These are phyloP conservation scores for Phytoseiulus persimilis DNA, from an alignment of 2,888 invertebrate species.

Conservation along the genomic window DNA sequence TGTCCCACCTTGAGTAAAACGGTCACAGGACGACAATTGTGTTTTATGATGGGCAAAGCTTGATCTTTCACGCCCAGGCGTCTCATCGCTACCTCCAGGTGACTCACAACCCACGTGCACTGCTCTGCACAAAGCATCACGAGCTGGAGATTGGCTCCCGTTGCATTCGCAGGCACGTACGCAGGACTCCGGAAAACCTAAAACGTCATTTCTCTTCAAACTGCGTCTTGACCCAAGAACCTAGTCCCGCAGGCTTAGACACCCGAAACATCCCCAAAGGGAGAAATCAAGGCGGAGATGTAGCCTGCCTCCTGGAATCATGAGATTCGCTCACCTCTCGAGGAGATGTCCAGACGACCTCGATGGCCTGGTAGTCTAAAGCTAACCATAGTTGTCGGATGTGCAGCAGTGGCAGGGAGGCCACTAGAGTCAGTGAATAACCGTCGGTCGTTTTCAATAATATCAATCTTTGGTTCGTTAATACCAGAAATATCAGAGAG, in stretches of 20 bases:
- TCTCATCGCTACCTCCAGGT: neutral
- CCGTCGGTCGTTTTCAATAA: constrained; percentile 30
- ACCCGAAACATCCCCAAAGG: too few species aligned
- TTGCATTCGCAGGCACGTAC: neutral
- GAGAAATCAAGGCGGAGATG: too few species aligned
- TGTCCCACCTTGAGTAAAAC: neutral
- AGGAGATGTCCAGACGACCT: constrained; percentile 18
- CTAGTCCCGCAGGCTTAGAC: too few species aligned
- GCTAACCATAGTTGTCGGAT: constrained; percentile 27
- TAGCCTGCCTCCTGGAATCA: too few species aligned
- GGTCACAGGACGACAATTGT: neutral
- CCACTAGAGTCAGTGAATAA: constrained; percentile 14
- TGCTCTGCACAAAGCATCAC: constrained; percentile 34
- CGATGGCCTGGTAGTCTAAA: constrained; percentile 28
- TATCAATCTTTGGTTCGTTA: constrained; percentile 23
- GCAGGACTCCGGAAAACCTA: constrained; percentile 24
- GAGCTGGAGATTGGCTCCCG: constrained; percentile 7
- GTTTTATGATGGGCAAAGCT: constrained; percentile 26
- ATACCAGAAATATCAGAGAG: constrained; percentile 30
- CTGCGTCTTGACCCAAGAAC: too few species aligned
- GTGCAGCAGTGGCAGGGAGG: constrained; percentile 10
- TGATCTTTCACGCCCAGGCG: constrained; percentile 10
- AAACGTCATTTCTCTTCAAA: neutral
- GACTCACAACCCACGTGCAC: constrained; percentile 27
- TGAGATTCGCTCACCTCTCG: constrained; percentile 7